Evolutionary conservation across 2,888 invertebrate species (phyloP), one percentile per base, ranked within the genome.

Genomic region (Drosophila paranaensis): DNA sequence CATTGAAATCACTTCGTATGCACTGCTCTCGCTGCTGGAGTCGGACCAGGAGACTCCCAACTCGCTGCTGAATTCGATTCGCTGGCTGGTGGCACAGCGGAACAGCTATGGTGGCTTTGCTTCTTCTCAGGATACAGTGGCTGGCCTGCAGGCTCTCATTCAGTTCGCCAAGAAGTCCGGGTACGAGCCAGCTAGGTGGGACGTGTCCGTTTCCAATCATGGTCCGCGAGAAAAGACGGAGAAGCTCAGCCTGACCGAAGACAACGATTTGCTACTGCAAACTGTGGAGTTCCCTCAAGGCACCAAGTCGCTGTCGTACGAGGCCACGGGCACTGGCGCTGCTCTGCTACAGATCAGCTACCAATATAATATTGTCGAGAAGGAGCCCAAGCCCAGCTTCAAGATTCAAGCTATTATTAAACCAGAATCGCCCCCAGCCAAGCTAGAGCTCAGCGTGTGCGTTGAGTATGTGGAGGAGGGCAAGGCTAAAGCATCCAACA

Each of bases 311-410:
- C 94, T 97, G 3, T 95, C 95, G 66, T 94, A 98, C 33, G 94
- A 95, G 56, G 97, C 97, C 0, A 95, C 95, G 81, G 98, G 98
- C 16, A 95, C 94, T 39, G 98, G 98, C 13, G 94, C 97, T 54
- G 96, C 96, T 0, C 92, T 97, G 43, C 94, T 96, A 48, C 96
- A 97, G 88, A 95, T 98, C 39, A 95, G 96, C 3, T 97, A 97
- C 79, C 95, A 95, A 53, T 98, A 97, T 90, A 96, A 96, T 91
- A 95, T 97, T 71, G 96, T 97, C 90, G 97, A 97, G 20, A 97
- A 97, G 16, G 97, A 96, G 11, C 96, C 97, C 13, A 97, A 96
- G 95, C 98, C 98, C 1, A 94, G 97, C 77, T 98, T 97, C 93
- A 96, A 95, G 43, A 94, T 98, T 6, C 96, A 97, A 93, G 97